Evolutionary conservation across 2,888 invertebrate genomes (phyloP), one percentile per base, ranked within the genome.

Genomic region (Platycheirus albimanus): DNA sequence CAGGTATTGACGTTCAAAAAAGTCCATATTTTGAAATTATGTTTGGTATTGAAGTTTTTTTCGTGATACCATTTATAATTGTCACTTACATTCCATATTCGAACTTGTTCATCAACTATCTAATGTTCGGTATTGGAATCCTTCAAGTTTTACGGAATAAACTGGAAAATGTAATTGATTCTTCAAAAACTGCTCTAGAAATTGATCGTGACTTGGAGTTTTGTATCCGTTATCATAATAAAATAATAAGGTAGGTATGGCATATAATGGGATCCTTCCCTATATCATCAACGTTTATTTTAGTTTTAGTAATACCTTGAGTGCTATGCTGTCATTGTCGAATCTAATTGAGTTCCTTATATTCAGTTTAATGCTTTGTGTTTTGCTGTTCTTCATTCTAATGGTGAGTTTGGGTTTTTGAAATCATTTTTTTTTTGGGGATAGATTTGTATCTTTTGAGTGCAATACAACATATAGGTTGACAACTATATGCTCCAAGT

Each of bases 341-440:
- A 85, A 77, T 30, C 56, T 87, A 3, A 49, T 84, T 13, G 87
- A 87, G 24, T 83, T 87, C 7, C 3, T 86, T 1, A 45, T 86
- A 6, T 86, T 86, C 52, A 84, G 84, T 5, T 13, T 86, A 4
- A 86, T 87, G 86, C 51, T 87, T 5, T 87, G 86, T 63, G 85
- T 86, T 30, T 61, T 87, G 6, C 33, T 87, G 43, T 78, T 86
- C 3, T 86, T 85, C 36, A 38, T 86, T 13, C 20, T 79, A 6
- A 30, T 84, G 63, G 87, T 87, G 45, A 78, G 85, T 66, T 36
- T 7, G 24, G 6, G 24, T 24, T 24, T 24, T 24, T 24, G 24
- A 24, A 24, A 17, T 28, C 8, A 2, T 15, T 15, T 30, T 17
- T 8, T 38, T 6, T 52, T 33, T 52, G 19, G 30, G 3, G n/a